Evolutionary conservation across 2,888 invertebrate genomes (phyloP).

Genomic region (Spisula subtruncata): DNA sequence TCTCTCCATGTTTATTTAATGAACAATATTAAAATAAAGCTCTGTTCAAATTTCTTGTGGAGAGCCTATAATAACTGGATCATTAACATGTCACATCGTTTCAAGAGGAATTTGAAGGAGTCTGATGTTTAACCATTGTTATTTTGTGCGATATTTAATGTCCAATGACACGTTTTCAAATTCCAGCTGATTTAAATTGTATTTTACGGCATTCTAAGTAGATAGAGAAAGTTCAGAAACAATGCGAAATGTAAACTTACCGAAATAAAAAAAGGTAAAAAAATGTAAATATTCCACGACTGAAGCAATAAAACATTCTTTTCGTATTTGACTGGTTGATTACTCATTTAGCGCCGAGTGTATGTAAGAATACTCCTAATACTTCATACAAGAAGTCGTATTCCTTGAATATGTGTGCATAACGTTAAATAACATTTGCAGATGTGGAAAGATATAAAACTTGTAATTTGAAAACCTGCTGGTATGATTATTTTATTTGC

Average conservation of each 20-base stretch:
- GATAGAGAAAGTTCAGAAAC: slow-evolving; percentile 30
- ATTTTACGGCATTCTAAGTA: slow-evolving; percentile 47
- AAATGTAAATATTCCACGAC: slow-evolving; percentile 30
- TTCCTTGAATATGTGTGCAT: slow-evolving; percentile 46
- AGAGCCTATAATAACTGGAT: slow-evolving; percentile 59
- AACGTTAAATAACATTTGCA: slow-evolving; percentile 61
- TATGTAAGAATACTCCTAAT: slow-evolving; percentile 32
- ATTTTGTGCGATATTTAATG: background rate
- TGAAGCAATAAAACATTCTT: slow-evolving; percentile 35
- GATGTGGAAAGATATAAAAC: slow-evolving; percentile 71
- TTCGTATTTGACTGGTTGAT: slow-evolving; percentile 37
- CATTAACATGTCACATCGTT: slow-evolving; percentile 71
- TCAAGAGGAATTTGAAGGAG: slow-evolving; percentile 40
- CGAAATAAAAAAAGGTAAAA: slow-evolving; percentile 38
- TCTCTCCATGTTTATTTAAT: slow-evolving; percentile 47
- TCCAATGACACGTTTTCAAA: slow-evolving; percentile 19
- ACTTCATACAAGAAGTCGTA: slow-evolving; percentile 43
- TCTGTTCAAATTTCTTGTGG: slow-evolving; percentile 39
- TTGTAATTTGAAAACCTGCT: slow-evolving; percentile 71
- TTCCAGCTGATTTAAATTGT: slow-evolving; percentile 43
- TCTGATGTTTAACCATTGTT: slow-evolving; percentile 34
- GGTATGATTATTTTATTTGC: slow-evolving; percentile 62
- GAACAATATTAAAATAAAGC: slow-evolving; percentile 56
- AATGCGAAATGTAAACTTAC: slow-evolving; percentile 40
- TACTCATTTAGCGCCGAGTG: slow-evolving; percentile 42